Evolutionary conservation across 2,888 invertebrate species (phyloP).

Genomic region (Syrphus vitripennis): DNA sequence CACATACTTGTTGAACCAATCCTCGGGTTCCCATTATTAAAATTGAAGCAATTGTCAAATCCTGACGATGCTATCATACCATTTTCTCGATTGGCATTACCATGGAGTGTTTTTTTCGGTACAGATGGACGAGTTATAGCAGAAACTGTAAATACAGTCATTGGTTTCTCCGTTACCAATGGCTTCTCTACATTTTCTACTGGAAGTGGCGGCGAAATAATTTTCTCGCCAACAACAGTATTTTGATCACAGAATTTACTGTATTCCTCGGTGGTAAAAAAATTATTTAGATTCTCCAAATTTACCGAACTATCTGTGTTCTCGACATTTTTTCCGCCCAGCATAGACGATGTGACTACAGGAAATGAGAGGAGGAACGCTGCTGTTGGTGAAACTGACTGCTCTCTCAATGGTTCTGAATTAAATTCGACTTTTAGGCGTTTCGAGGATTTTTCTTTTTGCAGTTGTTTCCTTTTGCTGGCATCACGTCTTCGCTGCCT

Average conservation of each 20-base stretch:
- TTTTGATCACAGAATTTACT: constrained; percentile 70
- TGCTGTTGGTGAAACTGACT: constrained; percentile 85
- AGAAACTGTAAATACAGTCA: constrained; percentile 53
- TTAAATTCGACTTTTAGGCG: constrained; percentile 82
- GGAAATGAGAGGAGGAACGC: constrained; percentile 86
- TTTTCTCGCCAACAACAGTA: constrained; percentile 28
- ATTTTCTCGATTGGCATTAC: neutral
- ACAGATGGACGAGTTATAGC: constrained; percentile 50
- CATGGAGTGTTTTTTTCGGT: constrained; percentile 27
- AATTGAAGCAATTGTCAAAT: constrained; percentile 19
- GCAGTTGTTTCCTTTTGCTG: neutral
- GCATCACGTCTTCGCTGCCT: neutral
- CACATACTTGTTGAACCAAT: constrained; percentile 37
- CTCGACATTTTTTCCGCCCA: constrained; percentile 82
- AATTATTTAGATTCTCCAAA: constrained; percentile 72
- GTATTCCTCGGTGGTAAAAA: constrained; percentile 72
- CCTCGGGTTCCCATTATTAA: constrained; percentile 20
- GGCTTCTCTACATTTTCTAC: neutral
- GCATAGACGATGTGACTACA: constrained; percentile 82
- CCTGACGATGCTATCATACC: neutral
- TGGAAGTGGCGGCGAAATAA: constrained; percentile 12
- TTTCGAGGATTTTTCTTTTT: neutral
- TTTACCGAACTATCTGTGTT: constrained; percentile 62
- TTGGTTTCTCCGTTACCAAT: constrained; percentile 21
- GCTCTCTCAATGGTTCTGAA: constrained; percentile 83